Evolutionary conservation across 2,888 invertebrate genomes (phyloP).

Genomic region (Herminia tarsipennalis): DNA sequence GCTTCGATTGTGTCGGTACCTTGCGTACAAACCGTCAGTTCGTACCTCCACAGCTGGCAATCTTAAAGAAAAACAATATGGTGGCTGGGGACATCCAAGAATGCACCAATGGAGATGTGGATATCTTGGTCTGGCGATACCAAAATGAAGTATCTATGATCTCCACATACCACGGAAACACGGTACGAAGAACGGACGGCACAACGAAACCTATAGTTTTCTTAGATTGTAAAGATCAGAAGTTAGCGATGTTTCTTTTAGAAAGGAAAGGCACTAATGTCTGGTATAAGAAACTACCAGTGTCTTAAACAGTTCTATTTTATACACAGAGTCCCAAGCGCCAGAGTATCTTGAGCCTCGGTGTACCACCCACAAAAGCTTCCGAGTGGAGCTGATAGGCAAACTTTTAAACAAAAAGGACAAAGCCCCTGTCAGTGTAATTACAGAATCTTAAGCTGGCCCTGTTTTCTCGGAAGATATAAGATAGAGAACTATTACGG

Average conservation of each 20-base stretch:
- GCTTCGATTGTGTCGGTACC: conserved; percentile 4
- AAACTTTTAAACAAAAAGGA: too few species aligned
- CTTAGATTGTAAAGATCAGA: neutral
- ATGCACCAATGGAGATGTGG: neutral
- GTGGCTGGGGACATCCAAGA: neutral
- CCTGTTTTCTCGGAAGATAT: too few species aligned
- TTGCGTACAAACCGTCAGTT: neutral
- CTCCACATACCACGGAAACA: conserved; percentile 4
- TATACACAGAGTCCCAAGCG: too few species aligned
- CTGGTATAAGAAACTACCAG: neutral
- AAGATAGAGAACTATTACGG: too few species aligned
- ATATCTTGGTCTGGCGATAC: neutral
- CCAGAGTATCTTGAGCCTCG: too few species aligned
- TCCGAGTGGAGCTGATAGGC: too few species aligned
- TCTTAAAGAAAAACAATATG: neutral
- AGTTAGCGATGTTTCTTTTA: neutral
- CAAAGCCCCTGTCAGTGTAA: too few species aligned
- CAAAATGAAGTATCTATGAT: conserved; percentile 1
- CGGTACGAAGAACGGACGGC: neutral
- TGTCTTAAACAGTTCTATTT: too few species aligned
- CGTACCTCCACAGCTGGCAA: neutral
- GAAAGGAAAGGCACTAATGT: neutral
- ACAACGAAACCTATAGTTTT: neutral
- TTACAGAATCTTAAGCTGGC: too few species aligned
- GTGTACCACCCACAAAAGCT: too few species aligned